Conservation (phyloP, 2,797 vertebrate species). For the Gambusia yucatana region DNA sequence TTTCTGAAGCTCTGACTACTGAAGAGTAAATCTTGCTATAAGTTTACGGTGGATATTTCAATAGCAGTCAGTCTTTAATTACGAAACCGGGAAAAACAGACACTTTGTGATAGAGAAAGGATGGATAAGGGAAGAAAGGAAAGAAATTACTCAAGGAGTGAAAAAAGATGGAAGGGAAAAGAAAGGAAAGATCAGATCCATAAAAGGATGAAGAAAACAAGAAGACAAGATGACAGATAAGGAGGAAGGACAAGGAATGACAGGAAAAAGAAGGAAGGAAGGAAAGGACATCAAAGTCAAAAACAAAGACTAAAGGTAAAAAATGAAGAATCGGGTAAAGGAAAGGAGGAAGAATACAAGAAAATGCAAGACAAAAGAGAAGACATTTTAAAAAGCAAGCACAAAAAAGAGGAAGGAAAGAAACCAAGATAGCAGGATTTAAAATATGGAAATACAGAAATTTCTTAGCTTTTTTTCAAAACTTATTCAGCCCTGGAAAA, state of each 20-base stretch:
- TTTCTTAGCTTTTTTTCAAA: not conserved
- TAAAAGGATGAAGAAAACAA: not conserved
- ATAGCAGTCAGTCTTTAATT: not conserved
- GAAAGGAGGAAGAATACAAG: not conserved
- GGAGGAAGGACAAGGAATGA: not conserved
- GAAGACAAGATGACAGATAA: not conserved
- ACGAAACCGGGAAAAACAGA: not conserved
- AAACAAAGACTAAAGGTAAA: not conserved
- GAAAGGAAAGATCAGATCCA: not conserved
- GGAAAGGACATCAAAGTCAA: not conserved
- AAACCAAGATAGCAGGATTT: not conserved
- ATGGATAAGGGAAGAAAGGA: not conserved
- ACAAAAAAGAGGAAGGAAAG: not conserved
- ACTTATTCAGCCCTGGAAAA: not conserved
- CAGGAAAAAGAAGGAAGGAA: not conserved
- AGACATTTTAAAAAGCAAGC: not conserved
- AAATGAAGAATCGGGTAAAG: not conserved
- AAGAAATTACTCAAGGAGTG: not conserved
- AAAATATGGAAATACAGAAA: not conserved
- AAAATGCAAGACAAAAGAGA: not conserved
- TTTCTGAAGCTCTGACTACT: not conserved
- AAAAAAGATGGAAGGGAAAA: not conserved
- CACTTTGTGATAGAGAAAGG: not conserved
- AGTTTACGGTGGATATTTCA: not conserved
- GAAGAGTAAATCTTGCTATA: not conserved